Base-by-base conservation (phyloP, 1,140 invertebrate species). In the Araneus ventricosus region DNA sequence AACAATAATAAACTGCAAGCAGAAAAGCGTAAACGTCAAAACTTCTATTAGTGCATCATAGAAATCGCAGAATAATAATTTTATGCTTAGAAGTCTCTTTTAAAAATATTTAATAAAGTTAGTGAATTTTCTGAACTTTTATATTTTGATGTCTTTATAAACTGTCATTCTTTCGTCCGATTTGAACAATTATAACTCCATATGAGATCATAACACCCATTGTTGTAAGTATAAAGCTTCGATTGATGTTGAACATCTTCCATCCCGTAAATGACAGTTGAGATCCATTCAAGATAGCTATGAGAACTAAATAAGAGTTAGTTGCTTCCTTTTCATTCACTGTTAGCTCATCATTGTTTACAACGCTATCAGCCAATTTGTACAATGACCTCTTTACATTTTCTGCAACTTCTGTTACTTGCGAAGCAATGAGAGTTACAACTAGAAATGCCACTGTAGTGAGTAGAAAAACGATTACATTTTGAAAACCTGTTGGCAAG, bases 161-260 rank as follows among this genome's bases (percentile, higher is more conserved):
- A 34, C 30, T 34, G 14, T 75, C 85, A 80, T 80, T 90, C 59
- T 90, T 90, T 5, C 39, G 61, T 6, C 92, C 92, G 27, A 93
- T 82, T 37, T 93, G 92, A 17, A 93, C 75, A 34, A 93, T 88
- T 5, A 93, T 93, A 22, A 93, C 86, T n/a, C 92, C 92, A 37
- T 93, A 93, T 8, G 92, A 93, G 24, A 93, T 93, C 92, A 93
- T 93, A 7, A 93, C 92, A 52, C 92, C 92, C 86, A 89, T 93
- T 45, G 92, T 93, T 6, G 92, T 93, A 24, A 93, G 34, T 67
- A 93, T 93, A 52, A 93, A 93, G 34, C 92, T 93, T 84, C 92
- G 22, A 39, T 93, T 93, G 14, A 93, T 93, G 30, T 93, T 93
- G 41, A 93, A 93, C 92, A 93, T 93, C 27, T 70, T 82, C 92